Percentiles rank a stretch among this genome's conserved stretches.
Conservation (phyloP, 2,888 invertebrate species). For the Rhyacophila evoluta region DNA sequence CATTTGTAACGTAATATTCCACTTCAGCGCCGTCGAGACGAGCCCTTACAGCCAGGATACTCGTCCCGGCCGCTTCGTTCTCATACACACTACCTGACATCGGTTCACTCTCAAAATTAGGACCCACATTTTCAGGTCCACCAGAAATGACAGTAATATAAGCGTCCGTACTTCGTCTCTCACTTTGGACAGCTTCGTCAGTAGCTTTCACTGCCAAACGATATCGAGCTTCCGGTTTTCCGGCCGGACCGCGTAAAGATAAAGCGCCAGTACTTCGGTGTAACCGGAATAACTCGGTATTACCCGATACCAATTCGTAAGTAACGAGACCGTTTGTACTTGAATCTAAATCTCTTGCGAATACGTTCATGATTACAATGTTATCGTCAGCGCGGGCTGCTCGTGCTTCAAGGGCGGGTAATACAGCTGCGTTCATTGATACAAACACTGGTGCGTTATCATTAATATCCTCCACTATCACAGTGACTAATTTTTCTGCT, state of each 20-base stretch:
- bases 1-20: conserved; percentile 93
- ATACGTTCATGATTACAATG: conserved; percentile 80
- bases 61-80: conserved; percentile 89
- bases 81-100: conserved; percentile 82
- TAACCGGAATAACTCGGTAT: conserved; percentile 82
- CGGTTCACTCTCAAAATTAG: conserved; percentile 62
- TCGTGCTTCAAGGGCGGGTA: conserved; percentile 72
- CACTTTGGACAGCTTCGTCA: conserved; percentile 91
- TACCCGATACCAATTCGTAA: conserved; percentile 86
- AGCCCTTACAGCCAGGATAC: conserved; percentile 84
- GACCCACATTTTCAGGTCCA: conserved; percentile 67
- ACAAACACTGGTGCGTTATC: conserved; percentile 93
- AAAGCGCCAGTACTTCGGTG: conserved; percentile 85
- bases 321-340: conserved; percentile 93
- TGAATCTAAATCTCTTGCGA: conserved; percentile 89
- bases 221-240: conserved; percentile 79
- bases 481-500: conserved; percentile 91
- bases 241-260: conserved; percentile 72
- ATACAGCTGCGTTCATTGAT: conserved; percentile 91
- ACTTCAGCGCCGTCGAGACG: conserved; percentile 76
- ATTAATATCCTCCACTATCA: conserved; percentile 93
- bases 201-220: conserved; percentile 89
- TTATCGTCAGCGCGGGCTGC: conserved; percentile 70
- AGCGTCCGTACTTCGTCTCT: conserved; percentile 88
- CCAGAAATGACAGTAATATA: conserved; percentile 86